Evolutionary conservation across 2,888 invertebrate species (phyloP).

Genomic region (Barypeithes pellucidus): DNA sequence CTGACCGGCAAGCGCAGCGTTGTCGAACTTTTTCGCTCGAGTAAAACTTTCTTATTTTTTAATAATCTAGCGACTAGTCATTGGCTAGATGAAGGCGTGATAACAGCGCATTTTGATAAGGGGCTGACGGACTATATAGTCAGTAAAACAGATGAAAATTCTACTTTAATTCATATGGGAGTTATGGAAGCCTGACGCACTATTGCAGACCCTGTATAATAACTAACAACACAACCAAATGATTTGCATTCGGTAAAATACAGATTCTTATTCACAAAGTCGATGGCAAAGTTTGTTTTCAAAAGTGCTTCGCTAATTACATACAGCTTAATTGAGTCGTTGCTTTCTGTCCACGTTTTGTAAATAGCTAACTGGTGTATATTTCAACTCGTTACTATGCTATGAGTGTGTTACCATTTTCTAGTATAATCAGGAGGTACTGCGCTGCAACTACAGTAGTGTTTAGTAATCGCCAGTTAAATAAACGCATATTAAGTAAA

Average conservation of each 20-base stretch:
- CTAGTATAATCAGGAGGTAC: slow-evolving; percentile 33
- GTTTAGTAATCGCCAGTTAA: slow-evolving; percentile 26
- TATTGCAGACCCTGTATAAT: too few species aligned
- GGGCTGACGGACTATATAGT: too few species aligned
- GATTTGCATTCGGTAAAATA: background rate
- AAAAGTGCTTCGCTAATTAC: slow-evolving; percentile 27
- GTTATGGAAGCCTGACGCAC: too few species aligned
- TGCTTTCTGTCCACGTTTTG: slow-evolving; percentile 38
- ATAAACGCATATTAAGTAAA: slow-evolving; percentile 30
- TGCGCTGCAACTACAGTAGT: slow-evolving; percentile 31
- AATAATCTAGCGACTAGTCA: too few species aligned
- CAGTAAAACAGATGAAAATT: too few species aligned
- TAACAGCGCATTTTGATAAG: too few species aligned
- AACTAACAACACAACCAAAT: too few species aligned
- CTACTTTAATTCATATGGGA: too few species aligned
- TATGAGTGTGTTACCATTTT: slow-evolving; percentile 36
- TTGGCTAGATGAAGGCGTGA: too few species aligned
- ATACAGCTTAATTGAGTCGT: slow-evolving; percentile 29
- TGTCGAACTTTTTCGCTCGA: too few species aligned
- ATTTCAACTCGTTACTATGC: slow-evolving; percentile 37
- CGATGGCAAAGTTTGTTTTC: slow-evolving; percentile 18
- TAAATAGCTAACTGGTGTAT: slow-evolving; percentile 39
- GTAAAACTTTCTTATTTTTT: too few species aligned
- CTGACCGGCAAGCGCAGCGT: too few species aligned
- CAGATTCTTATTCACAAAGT: slow-evolving; percentile 4